Evolutionary conservation across 1,140 invertebrate species (phyloP).

Genomic region (Philopotamus ludificatus): DNA sequence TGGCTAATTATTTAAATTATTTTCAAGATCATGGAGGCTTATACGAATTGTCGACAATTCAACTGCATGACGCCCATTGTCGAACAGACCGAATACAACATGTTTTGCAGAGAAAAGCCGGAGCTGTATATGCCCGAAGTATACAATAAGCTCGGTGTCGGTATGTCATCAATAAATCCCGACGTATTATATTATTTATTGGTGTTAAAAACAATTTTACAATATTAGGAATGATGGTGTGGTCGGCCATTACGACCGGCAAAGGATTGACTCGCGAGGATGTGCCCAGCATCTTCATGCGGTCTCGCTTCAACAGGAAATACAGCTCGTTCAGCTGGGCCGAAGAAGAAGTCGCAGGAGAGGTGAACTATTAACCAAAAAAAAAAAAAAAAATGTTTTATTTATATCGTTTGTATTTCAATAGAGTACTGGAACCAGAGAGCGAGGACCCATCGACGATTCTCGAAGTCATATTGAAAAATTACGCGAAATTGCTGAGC

Average conservation of each 20-base stretch:
- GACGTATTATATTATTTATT: neutral
- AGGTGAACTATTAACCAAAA: constrained; percentile 29
- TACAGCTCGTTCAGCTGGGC: constrained; percentile 86
- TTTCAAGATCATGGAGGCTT: constrained; percentile 85
- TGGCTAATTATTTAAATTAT: neutral
- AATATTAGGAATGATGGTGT: constrained; percentile 71
- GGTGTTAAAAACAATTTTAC: neutral
- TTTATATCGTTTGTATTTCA: too few relatives aligned
- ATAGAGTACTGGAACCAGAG: constrained; percentile 49
- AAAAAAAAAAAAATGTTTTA: too few relatives aligned
- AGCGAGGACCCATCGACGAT: constrained; percentile 62
- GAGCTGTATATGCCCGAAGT: constrained; percentile 95
- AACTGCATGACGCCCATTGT: constrained; percentile 94
- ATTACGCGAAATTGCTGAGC: constrained; percentile 70
- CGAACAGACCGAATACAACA: constrained; percentile 95
- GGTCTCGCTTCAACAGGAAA: constrained; percentile 82
- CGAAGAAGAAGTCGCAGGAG: constrained; percentile 71
- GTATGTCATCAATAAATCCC: constrained; percentile 44
- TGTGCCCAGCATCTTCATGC: constrained; percentile 72
- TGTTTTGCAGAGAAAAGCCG: constrained; percentile 93
- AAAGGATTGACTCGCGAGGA: constrained; percentile 81
- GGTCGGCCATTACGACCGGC: constrained; percentile 86
- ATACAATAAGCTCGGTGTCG: constrained; percentile 92
- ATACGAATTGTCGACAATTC: constrained; percentile 93
- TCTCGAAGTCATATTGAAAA: constrained; percentile 70